Percentiles rank a stretch among this genome's conserved stretches.
Conservation (phyloP, 2,888 invertebrate species). For the Hypercompe scribonia region DNA sequence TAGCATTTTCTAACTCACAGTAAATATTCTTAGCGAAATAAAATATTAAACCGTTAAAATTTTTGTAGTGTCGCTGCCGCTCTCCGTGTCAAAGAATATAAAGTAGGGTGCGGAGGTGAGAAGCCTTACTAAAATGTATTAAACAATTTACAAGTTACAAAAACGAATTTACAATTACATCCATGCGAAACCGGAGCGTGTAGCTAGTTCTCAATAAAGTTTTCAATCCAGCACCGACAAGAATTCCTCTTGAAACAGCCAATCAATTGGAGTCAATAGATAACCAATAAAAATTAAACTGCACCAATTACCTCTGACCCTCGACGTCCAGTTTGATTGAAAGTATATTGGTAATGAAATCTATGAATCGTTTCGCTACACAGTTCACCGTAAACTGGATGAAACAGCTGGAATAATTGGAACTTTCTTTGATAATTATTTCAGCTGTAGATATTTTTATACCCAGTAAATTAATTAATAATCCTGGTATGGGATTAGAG, state of each 20-base stretch:
- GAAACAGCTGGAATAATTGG: constrained; percentile 12
- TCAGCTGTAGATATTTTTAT: constrained; percentile 1
- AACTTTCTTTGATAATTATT: constrained; percentile 13
- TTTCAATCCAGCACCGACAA: background rate
- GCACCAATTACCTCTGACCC: constrained; percentile 42
- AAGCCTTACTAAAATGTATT: no score
- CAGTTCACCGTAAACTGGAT: constrained; percentile 24
- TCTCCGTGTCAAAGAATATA: no score
- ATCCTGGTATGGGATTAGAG: no score
- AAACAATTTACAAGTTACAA: no score
- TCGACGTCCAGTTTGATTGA: constrained; percentile 38
- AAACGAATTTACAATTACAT: no score
- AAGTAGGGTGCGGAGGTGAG: no score
- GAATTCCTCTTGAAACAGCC: constrained; percentile 8
- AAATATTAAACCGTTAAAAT: no score
- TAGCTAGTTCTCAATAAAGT: background rate
- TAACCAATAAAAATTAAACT: constrained; percentile 43
- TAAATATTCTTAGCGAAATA: no score
- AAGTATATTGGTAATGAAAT: constrained; percentile 32
- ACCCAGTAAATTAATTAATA: background rate
- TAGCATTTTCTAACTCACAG: no score
- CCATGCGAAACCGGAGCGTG: no score
- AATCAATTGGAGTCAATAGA: constrained; percentile 12
- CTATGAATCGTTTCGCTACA: constrained; percentile 25
- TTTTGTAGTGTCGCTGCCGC: no score